Base-by-base conservation (phyloP, 2,113 vertebrate species). In the Terrapene triunguis region DNA sequence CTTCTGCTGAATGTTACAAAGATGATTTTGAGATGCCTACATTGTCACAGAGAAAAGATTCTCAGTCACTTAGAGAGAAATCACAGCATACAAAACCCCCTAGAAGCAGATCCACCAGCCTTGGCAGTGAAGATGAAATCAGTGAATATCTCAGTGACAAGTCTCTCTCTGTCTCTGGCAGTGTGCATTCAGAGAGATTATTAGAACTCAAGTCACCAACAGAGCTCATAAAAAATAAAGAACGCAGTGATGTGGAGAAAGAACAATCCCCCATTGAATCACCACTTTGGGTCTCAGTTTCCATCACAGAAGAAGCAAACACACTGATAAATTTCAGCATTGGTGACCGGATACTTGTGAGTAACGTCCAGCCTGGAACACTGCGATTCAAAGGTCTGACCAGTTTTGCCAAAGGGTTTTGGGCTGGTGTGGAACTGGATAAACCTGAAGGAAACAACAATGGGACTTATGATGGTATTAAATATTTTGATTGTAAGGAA, bases 341-440 rank as follows among this genome's bases (percentile, higher is more conserved):
- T 42, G 99, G 99, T 27, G 99, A 99, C 81, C 93, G 99, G 89
- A 99, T 99, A 22, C 98, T 99, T 42, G 99, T 99, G 10, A 99
- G 99, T 80, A 97, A 98, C 19, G 98, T 99, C 82, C 99, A 99
- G 35, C 99, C 99, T 57, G 99, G 99, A 57, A 99, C 98, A 1
- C 90, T 99, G 62, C 97, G 98, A 86, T 99, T 99, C 97, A 99
- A 99, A 98, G 99, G 99, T 22, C 95, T 97, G 29, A 99, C 99
- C 62, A 98, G 98, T 84, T 99, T 99, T 97, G 99, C 99, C 50
- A 98, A 99, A 96, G 99, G 99, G 10, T 99, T 99, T 97, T 99
- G 99, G 99, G 99, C 99, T 51, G 99, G 99, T 0, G 99, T 99
- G 65, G 99, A 99, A 96, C 97, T 99, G 90, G 99, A 99, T 92